A percentile compares a stretch with the other conserved stretches of the same genome.
Evolutionary conservation across 1,140 invertebrate genomes (phyloP).

Genomic region (Zaprionus davidi): DNA sequence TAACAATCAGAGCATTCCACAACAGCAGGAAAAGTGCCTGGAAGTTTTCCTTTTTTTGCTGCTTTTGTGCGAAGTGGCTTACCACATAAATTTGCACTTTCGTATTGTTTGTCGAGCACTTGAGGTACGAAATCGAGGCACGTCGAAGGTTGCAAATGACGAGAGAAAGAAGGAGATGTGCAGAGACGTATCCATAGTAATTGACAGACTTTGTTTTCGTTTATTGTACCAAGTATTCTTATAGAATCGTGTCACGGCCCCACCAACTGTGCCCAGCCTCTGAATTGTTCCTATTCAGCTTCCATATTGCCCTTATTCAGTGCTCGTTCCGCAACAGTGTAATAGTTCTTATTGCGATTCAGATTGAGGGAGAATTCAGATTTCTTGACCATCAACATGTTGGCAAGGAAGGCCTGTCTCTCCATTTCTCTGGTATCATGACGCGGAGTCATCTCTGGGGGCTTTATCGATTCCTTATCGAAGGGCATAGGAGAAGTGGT

Average conservation of each 20-base stretch:
- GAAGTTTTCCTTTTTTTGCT: constrained; percentile 25
- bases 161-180: background rate
- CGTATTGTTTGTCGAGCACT: constrained; percentile 66
- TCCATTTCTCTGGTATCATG: background rate
- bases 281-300: background rate
- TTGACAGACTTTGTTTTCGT: constrained; percentile 2
- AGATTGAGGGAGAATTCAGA: constrained; percentile 46
- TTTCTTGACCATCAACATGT: constrained; percentile 42
- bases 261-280: background rate
- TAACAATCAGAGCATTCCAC: constrained; percentile 69
- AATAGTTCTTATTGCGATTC: constrained; percentile 41
- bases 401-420: constrained; percentile 23
- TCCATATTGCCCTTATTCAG: background rate
- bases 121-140: constrained; percentile 10
- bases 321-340: constrained; percentile 4
- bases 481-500: background rate
- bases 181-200: background rate
- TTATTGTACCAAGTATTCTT: background rate
- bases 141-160: background rate
- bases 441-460: background rate
- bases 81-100: constrained; percentile 73
- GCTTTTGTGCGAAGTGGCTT: constrained; percentile 49
- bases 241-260: background rate
- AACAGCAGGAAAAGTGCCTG: constrained; percentile 13
- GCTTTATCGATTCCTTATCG: background rate